These are phyloP conservation scores for Ammodytes dubius DNA, from an alignment of 2,113 vertebrate genomes.

Conservation along the genomic window DNA sequence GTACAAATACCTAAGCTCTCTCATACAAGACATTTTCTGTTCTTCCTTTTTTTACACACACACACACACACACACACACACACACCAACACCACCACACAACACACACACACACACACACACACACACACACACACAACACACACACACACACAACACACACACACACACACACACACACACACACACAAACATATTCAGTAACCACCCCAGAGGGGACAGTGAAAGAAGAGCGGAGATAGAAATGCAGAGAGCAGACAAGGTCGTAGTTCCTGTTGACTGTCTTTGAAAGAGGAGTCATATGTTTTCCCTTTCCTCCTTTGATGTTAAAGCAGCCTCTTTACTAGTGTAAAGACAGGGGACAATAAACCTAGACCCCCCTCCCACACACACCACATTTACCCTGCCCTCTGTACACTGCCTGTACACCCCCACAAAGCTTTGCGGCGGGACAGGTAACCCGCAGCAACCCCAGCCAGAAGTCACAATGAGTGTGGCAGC, in stretches of 20 bases:
- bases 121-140: conserved; percentile 9
- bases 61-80: conserved; percentile 1
- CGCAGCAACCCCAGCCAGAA: conserved; percentile 71
- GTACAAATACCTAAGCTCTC: neutral
- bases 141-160: conserved; percentile 33
- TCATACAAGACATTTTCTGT: conserved; percentile 43
- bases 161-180: conserved; percentile 27
- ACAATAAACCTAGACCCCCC: conserved; percentile 69
- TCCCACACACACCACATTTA: neutral
- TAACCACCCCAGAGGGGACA: conserved; percentile 70
- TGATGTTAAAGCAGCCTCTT: conserved; percentile 80
- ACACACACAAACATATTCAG: conserved; percentile 26
- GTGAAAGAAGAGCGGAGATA: conserved; percentile 59
- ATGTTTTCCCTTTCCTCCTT: conserved; percentile 68
- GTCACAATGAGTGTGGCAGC: conserved; percentile 76
- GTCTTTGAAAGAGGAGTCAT: conserved; percentile 77
- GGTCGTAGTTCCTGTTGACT: conserved; percentile 72
- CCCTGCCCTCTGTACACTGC: conserved; percentile 42
- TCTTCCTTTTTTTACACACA: neutral
- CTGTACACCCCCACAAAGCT: conserved; percentile 56
- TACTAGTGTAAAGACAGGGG: conserved; percentile 67
- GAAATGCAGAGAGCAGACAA: conserved; percentile 71
- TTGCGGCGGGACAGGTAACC: conserved; percentile 74
- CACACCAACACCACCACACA: conserved; percentile 30
- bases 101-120: neutral